Base-by-base conservation (phyloP, 2,888 invertebrate genomes). In the Achlya flavicornis region DNA sequence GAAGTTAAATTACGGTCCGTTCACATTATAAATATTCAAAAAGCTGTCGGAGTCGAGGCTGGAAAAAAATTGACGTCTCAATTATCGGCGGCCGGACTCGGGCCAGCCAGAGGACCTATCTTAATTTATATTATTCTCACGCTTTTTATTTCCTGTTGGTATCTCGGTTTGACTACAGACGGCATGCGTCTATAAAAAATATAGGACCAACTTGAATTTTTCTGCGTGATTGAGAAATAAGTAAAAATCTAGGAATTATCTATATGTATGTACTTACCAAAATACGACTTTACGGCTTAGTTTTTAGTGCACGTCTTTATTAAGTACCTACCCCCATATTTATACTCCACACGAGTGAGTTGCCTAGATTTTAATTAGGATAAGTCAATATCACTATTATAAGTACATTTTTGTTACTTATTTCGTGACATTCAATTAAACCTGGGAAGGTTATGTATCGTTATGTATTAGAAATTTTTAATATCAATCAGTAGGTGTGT, bases 21-120 rank as follows among this genome's bases (percentile, higher is more conserved):
- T 85, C 87, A 83, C 81, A 86, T 88, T 90, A 92, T 93, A 92
- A 93, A 92, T 92, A 92, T 92, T 92, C 89, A 90, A 88, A 87
- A 85, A 88, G 80, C 78, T 77, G 78, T 73, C 70, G 64, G 83
- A 74, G 72, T 68, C 75, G 75, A 72, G 74, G 76, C 75, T 86
- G 82, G 79, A 84, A 92, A 92, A 92, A 92, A 92, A 88, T 87
- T 92, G 91, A 93, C 91, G 90, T 92, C 93, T 93, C 93, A 93
- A 93, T 93, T 93, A 93, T 90, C 89, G 88, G 79, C 77, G 74
- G 65, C 78, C 79, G 77, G 71, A 70, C 70, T 58, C 69, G 65
- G 73, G 62, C 75, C 70, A 70, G 65, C 66, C 74, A 74, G 73
- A 68, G 72, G 64, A 69, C 79, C 68, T 61, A 68, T 80, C 81